These are phyloP conservation scores for Ochotona princeps DNA, from an alignment of 2,113 vertebrate genomes.

Conservation along the genomic window DNA sequence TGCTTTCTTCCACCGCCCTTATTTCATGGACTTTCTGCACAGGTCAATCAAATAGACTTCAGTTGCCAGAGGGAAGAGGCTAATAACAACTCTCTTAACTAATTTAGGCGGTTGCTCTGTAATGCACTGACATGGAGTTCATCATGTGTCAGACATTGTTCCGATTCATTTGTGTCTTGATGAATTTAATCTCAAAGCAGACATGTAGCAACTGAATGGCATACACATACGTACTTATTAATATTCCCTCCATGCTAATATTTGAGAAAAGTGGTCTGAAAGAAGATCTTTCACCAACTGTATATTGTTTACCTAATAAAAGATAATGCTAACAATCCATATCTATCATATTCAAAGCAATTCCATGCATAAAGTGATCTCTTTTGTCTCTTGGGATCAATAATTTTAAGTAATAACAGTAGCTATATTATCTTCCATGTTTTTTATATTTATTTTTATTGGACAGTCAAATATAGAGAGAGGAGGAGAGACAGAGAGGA, in stretches of 20 bases:
- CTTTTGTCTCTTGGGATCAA: not conserved
- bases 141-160: not conserved
- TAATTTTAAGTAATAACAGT: constrained; percentile 40
- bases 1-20: no score
- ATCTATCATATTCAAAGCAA: constrained; percentile 3
- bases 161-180: not conserved
- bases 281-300: not conserved
- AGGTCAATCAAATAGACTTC: no score
- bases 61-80: no score
- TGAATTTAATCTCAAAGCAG: not conserved
- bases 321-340: not conserved
- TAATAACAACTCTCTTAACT: no score
- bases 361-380: not conserved
- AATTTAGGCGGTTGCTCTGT: no score
- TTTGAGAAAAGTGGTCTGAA: not conserved
- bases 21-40: no score
- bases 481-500: no score
- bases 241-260: not conserved
- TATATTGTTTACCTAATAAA: constrained; percentile 13
- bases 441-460: no score
- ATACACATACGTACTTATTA: not conserved
- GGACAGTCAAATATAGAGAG: no score
- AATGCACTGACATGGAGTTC: not conserved
- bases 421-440: not conserved
- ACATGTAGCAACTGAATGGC: not conserved